These are phyloP conservation scores for Notarius quadriscutis DNA, from an alignment of 2,113 vertebrate species.

Conservation along the genomic window DNA sequence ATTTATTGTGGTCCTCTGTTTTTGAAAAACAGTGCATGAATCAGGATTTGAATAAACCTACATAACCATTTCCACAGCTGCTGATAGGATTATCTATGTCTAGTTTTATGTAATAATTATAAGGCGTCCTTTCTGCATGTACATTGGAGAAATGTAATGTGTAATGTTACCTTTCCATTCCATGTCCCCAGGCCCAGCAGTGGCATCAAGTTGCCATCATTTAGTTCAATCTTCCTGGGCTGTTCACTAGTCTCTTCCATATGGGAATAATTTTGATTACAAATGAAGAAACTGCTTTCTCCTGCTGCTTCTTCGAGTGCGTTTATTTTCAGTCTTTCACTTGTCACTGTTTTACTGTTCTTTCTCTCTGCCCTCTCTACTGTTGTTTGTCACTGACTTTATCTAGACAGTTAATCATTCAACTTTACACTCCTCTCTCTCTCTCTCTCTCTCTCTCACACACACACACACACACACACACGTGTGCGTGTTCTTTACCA, in stretches of 20 bases:
- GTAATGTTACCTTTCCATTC: conserved; percentile 61
- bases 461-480: too few species aligned
- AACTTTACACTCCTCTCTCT: conserved; percentile 26
- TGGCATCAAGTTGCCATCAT: conserved; percentile 71
- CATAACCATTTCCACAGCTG: neutral
- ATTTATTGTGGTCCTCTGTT: neutral
- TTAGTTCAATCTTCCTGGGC: conserved; percentile 61
- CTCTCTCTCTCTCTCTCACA: conserved; percentile 3
- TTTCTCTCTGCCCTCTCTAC: conserved; percentile 3
- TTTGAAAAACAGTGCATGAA: neutral
- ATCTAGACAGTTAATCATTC: conserved; percentile 56
- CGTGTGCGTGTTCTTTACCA: conserved; percentile 13
- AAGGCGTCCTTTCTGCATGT: neutral
- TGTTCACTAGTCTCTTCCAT: conserved; percentile 58
- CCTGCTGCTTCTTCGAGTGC: neutral
- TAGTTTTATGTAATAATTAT: neutral
- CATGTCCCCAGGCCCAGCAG: conserved; percentile 75
- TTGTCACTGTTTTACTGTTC: conserved; percentile 21
- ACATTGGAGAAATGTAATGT: neutral
- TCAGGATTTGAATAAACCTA: neutral
- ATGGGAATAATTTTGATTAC: conserved; percentile 9
- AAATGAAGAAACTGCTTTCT: conserved; percentile 19
- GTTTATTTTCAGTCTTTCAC: conserved; percentile 18
- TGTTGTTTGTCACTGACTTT: conserved; percentile 28
- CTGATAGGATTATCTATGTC: neutral